Evolutionary conservation across 2,113 vertebrate species (phyloP).

Genomic region (Sturnira hondurensis): DNA sequence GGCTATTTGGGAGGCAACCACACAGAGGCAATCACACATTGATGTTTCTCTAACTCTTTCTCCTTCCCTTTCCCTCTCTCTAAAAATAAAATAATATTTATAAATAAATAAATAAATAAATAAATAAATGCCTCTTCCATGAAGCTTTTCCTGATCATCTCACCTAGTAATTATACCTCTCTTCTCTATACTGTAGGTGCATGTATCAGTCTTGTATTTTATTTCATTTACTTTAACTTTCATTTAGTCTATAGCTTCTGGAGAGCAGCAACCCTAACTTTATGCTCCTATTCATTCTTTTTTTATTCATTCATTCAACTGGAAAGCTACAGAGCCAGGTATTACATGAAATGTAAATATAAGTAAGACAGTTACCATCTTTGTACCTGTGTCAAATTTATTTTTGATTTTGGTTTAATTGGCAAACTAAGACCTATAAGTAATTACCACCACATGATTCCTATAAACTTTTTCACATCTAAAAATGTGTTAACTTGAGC

Average conservation of each 20-base stretch:
- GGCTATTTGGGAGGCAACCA: too few species aligned
- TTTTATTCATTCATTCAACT: conserved; percentile 10
- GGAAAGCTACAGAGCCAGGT: background rate
- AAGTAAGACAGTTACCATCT: background rate
- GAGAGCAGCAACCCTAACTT: background rate
- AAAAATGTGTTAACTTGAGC: background rate
- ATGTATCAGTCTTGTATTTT: background rate
- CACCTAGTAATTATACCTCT: background rate
- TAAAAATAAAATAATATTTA: too few species aligned
- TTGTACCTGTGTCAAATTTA: background rate
- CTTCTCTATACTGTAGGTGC: background rate
- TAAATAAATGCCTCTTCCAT: background rate
- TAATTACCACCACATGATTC: background rate
- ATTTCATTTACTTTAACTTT: background rate
- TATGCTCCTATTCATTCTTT: background rate
- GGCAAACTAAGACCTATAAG: background rate
- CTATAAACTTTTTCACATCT: background rate
- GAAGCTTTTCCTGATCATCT: background rate
- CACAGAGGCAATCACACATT: too few species aligned
- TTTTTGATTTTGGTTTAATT: background rate
- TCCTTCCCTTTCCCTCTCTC: too few species aligned
- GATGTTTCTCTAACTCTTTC: too few species aligned
- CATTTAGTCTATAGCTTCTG: background rate
- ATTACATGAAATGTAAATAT: background rate
- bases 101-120: background rate